Evolutionary conservation across 2,113 vertebrate genomes (phyloP).

Genomic region (Ondatra zibethicus): DNA sequence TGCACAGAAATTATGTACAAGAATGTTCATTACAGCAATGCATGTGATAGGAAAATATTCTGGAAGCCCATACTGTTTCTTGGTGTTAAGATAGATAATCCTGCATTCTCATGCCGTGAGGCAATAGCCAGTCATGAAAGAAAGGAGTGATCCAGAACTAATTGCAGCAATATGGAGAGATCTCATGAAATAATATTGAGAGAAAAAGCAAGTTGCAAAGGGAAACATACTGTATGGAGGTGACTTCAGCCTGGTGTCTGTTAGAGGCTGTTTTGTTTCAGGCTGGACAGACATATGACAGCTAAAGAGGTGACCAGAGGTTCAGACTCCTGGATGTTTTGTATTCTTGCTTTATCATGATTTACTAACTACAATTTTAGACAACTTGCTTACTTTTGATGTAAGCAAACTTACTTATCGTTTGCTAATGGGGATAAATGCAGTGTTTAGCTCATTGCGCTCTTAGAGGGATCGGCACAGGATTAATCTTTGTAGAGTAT

Average conservation of each 20-base stretch:
- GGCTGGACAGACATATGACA: background rate
- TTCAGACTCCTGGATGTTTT: background rate
- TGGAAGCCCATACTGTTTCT: background rate
- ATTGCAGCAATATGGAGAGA: background rate
- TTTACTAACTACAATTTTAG: background rate
- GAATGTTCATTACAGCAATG: background rate
- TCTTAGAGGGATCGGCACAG: background rate
- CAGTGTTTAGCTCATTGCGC: background rate
- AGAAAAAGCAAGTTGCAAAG: constrained; percentile 3
- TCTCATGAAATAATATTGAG: background rate
- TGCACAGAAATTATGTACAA: background rate
- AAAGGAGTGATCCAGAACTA: constrained; percentile 6
- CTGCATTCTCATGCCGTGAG: background rate
- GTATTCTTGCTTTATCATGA: background rate
- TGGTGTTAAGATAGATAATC: constrained; percentile 35
- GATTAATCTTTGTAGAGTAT: background rate
- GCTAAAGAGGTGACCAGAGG: background rate
- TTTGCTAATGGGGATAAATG: background rate
- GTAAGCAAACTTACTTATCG: too few relatives aligned
- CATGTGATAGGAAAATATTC: background rate
- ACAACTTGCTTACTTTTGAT: background rate
- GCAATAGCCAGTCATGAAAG: constrained; percentile 10
- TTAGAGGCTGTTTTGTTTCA: background rate
- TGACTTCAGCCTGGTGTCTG: background rate
- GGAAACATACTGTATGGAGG: background rate